A percentile compares a stretch with the other conserved stretches of the same genome.
These are phyloP conservation scores for Steromphala cineraria DNA, from an alignment of 2,888 invertebrate genomes.

Conservation along the genomic window DNA sequence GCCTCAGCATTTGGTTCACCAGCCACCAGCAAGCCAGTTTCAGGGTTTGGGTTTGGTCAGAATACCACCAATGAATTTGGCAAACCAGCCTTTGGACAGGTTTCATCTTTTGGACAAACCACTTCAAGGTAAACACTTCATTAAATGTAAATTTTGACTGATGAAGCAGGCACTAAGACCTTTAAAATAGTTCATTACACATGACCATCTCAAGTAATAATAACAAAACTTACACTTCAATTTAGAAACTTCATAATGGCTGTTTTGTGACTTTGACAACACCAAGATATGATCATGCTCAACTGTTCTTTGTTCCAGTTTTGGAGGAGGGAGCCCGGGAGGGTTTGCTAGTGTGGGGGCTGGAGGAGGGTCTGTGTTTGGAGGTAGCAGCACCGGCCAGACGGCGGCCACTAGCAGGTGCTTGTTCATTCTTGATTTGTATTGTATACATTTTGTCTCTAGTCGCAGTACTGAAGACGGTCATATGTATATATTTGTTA, in stretches of 20 bases:
- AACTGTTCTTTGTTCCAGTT: neutral
- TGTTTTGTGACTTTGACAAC: too few species aligned
- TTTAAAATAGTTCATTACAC: too few species aligned
- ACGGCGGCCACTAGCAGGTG: neutral
- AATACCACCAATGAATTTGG: conserved; percentile 19
- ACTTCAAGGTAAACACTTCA: conserved; percentile 30
- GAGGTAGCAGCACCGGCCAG: conserved; percentile 22
- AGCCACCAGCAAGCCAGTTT: neutral
- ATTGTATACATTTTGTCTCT: too few species aligned
- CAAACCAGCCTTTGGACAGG: conserved; percentile 45
- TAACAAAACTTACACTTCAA: too few species aligned
- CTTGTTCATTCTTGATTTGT: too few species aligned
- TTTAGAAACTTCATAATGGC: too few species aligned
- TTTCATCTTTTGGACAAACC: conserved; percentile 47
- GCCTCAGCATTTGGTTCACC: conserved; percentile 30
- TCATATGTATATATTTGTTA: too few species aligned
- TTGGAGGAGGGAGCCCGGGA: neutral
- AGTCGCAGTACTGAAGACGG: too few species aligned
- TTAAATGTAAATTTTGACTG: too few species aligned
- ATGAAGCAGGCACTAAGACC: too few species aligned
- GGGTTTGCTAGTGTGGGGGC: conserved; percentile 8
- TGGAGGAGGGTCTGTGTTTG: conserved; percentile 33
- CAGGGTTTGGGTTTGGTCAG: neutral
- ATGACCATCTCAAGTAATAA: too few species aligned
- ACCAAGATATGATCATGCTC: too few species aligned